phyloP scores from a whole-genome alignment of 1,140 invertebrate species.

The Megalonaias nervosa region DNA sequence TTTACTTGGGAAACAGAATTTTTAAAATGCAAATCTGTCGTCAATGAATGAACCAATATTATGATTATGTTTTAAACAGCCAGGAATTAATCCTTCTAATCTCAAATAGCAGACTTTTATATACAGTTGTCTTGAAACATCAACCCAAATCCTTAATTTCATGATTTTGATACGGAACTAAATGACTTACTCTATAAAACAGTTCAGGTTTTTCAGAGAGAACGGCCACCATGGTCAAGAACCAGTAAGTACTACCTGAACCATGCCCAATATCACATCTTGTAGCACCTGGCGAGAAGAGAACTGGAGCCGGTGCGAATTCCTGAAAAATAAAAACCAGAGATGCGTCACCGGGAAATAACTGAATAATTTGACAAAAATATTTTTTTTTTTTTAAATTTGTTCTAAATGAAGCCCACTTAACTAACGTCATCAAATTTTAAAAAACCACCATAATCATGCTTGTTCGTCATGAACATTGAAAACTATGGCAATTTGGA shows the following conservation, averaged over 20 bases:
- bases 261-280: conserved; percentile 66
- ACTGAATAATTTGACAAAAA: neutral
- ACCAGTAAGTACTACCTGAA: conserved; percentile 64
- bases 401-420: neutral
- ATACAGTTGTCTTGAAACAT: too few relatives aligned
- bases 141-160: too few relatives aligned
- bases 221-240: conserved; percentile 59
- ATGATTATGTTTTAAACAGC: too few relatives aligned
- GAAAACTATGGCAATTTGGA: neutral
- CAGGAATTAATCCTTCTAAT: too few relatives aligned
- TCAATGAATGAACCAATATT: too few relatives aligned
- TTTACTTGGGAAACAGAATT: too few relatives aligned
- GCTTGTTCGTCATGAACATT: neutral
- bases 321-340: conserved; percentile 44
- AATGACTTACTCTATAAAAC: conserved; percentile 45
- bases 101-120: too few relatives aligned
- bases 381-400: neutral
- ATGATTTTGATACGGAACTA: too few relatives aligned
- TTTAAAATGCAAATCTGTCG: too few relatives aligned
- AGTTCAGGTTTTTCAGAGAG: conserved; percentile 52
- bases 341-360: neutral
- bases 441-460: neutral
- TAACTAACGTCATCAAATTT: too few relatives aligned
- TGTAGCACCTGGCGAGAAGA: conserved; percentile 61
- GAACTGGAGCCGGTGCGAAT: conserved; percentile 43